Conservation (phyloP, 2,888 invertebrate species). For the Omphaloscelis lunosa region DNA sequence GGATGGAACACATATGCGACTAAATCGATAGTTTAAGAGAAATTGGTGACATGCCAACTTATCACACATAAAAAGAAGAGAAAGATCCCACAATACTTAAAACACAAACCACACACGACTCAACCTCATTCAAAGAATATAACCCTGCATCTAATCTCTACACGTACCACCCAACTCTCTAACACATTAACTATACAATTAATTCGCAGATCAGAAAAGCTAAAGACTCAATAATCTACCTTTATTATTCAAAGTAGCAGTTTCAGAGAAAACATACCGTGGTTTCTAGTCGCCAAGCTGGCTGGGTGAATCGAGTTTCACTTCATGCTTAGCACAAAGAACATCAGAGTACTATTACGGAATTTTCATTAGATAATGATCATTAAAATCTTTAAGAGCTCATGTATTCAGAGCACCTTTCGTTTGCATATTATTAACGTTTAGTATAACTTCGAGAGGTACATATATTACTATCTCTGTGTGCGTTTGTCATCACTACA, state of each 20-base stretch:
- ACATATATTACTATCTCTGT: neutral
- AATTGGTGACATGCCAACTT: no score
- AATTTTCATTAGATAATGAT: conserved; percentile 36
- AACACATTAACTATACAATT: conserved; percentile 35
- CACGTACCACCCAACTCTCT: conserved; percentile 27
- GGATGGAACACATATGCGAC: no score
- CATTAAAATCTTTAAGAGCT: conserved; percentile 20
- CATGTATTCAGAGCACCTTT: conserved; percentile 15
- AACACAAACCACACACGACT: neutral
- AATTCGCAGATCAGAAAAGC: conserved; percentile 49
- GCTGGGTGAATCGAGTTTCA: conserved; percentile 52
- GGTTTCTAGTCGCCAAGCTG: conserved; percentile 58
- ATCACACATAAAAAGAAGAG: neutral
- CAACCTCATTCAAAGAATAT: neutral
- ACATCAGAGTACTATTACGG: conserved; percentile 8
- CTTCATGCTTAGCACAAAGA: conserved; percentile 35
- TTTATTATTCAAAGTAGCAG: conserved; percentile 55
- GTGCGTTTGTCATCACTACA: neutral
- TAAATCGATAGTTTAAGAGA: no score
- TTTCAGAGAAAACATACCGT: conserved; percentile 51
- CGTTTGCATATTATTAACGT: conserved; percentile 19
- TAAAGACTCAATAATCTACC: conserved; percentile 48
- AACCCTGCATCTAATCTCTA: conserved; percentile 3
- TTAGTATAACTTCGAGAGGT: conserved; percentile 3
- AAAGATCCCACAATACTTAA: neutral